These are phyloP conservation scores for Neotoma lepida DNA, from an alignment of 2,113 vertebrate genomes.

Conservation along the genomic window DNA sequence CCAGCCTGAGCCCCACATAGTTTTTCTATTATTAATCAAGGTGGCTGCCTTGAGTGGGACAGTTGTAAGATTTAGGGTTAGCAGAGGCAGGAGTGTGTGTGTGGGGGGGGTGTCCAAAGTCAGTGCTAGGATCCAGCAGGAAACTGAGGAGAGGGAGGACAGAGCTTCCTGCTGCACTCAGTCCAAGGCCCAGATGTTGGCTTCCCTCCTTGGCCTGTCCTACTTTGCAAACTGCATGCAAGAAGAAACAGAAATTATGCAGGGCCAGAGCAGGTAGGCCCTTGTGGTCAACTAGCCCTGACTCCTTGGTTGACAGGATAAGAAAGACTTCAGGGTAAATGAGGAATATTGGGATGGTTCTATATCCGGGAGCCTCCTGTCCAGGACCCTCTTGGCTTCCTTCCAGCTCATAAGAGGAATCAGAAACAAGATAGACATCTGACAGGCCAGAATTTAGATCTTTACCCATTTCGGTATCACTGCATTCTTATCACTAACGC, in stretches of 20 bases:
- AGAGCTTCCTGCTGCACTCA: background rate
- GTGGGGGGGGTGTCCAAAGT: background rate
- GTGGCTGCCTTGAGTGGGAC: background rate
- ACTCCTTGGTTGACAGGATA: background rate
- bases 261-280: background rate
- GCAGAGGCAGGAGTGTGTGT: background rate
- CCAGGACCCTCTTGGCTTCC: background rate
- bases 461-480: background rate
- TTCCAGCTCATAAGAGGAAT: background rate
- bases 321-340: background rate
- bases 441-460: constrained; percentile 20
- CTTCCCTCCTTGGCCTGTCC: background rate
- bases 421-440: constrained; percentile 40
- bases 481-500: constrained; percentile 19
- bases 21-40: constrained; percentile 22
- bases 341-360: background rate
- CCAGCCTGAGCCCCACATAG: background rate
- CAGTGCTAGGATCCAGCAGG: background rate
- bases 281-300: background rate
- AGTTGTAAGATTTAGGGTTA: background rate
- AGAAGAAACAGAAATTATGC: background rate
- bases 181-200: background rate
- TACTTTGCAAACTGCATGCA: background rate
- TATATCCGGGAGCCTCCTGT: background rate
- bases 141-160: background rate